These are phyloP conservation scores for Tolmerus cingulatus DNA, from an alignment of 2,888 invertebrate species.

Conservation along the genomic window DNA sequence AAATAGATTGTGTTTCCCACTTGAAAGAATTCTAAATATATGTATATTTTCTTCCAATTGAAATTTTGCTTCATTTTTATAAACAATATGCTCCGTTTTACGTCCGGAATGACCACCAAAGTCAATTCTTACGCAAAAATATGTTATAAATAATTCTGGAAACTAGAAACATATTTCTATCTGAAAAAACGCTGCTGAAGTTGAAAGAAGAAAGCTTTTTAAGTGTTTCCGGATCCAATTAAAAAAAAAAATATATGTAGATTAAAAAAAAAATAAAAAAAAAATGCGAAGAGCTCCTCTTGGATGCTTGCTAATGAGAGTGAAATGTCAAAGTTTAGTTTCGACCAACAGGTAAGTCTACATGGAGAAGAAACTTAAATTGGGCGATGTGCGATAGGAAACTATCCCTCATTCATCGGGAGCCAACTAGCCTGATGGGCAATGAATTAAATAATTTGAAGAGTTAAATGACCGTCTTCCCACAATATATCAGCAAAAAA, in stretches of 20 bases:
- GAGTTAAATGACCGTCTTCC: slow-evolving; percentile 17
- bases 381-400: neutral
- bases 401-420: neutral
- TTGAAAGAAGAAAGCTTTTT: neutral
- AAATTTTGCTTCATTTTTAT: neutral
- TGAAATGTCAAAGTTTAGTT: neutral
- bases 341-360: neutral
- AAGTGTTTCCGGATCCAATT: neutral
- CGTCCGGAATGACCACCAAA: neutral
- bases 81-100: neutral
- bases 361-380: neutral
- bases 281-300: neutral
- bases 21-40: too few relatives aligned
- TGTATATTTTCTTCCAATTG: neutral
- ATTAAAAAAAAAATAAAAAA: neutral
- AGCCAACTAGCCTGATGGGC: neutral
- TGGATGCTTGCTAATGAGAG: neutral
- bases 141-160: neutral
- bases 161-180: neutral
- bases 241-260: neutral
- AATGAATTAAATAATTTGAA: neutral
- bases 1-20: too few relatives aligned
- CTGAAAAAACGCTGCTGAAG: neutral
- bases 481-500: neutral
- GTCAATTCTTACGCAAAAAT: neutral